phyloP scores from a whole-genome alignment of 2,888 invertebrate genomes.

The Lasioglossum morio region DNA sequence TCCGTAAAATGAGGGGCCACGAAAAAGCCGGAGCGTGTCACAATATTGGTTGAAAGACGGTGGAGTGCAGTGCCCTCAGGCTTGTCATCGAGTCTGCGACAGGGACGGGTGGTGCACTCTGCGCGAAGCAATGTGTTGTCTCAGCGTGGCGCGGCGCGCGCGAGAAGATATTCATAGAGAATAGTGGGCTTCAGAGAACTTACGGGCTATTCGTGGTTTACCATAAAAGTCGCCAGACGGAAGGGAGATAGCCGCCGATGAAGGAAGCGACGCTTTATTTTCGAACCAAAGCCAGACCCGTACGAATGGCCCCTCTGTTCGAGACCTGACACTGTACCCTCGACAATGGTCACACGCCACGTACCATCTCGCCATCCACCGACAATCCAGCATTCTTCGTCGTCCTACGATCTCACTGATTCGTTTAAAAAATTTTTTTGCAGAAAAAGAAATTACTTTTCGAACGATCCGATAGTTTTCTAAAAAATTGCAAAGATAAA shows the following conservation, averaged over 20 bases:
- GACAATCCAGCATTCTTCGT: background rate
- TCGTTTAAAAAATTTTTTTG: background rate
- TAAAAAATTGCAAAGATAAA: background rate
- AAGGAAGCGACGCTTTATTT: constrained; percentile 73
- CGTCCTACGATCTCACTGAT: background rate
- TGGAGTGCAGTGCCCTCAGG: constrained; percentile 77
- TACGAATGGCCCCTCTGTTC: constrained; percentile 34
- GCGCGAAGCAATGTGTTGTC: constrained; percentile 58
- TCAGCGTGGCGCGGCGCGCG: constrained; percentile 51
- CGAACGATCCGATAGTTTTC: too few relatives aligned
- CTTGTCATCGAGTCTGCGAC: constrained; percentile 64
- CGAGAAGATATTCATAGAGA: constrained; percentile 83
- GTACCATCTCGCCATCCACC: background rate
- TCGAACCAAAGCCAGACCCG: constrained; percentile 63
- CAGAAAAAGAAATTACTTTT: too few relatives aligned
- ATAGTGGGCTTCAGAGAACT: constrained; percentile 78
- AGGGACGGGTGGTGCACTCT: constrained; percentile 48
- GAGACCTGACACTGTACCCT: background rate
- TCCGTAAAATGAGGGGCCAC: constrained; percentile 21
- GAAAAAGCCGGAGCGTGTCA: constrained; percentile 47
- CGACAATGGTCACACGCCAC: background rate
- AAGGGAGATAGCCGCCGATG: constrained; percentile 51
- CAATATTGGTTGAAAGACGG: constrained; percentile 52
- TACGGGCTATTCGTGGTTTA: constrained; percentile 82
- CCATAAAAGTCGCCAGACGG: constrained; percentile 75